Evolutionary conservation across 2,888 invertebrate species (phyloP), one percentile per base, ranked within the genome.

Genomic region (Cephus pygmeus): DNA sequence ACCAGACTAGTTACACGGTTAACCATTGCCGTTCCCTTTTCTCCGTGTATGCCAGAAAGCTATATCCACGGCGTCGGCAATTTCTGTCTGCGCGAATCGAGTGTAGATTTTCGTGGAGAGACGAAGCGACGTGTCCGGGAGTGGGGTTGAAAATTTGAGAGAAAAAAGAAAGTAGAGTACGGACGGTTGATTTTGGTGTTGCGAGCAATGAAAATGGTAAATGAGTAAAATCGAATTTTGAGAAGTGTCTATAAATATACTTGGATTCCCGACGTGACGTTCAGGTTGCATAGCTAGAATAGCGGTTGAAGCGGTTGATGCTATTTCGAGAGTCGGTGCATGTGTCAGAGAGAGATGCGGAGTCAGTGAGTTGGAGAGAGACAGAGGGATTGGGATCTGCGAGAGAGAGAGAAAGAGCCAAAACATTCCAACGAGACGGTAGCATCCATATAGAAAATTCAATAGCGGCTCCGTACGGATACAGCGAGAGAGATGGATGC

Each of bases 141-240:
- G 36, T 12, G 36, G 12, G 1, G 0, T 12, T 15, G 12, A 15
- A 40, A 15, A 23, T 40, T 40, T 40, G 40, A 15, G 15, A 4
- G 40, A 15, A 40, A 40, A 4, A 0, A 4, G 0, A 1, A 4
- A 2, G 6, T 4, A 6, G 15, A 0, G 0, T 9, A 9, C 15
- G 56, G 23, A 2, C 4, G 23, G 2, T 56, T 6, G 6, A 56
- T 56, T 23, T 56, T 56, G 56, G 23, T 9, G 56, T 56, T 23
- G 33, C 0, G 56, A 23, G 56, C 56, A 56, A 56, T 56, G 56
- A 56, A 56, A 56, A 56, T 56, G 56, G 56, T 23, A 56, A 56
- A 56, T 9, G 56, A 56, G 56, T 56, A 9, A 56, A 56, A 56
- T 56, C 56, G 56, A 56, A 56, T 56, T 56, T 56, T 23, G 23